phyloP scores from a whole-genome alignment of 1,140 invertebrate genomes.

The Phymastichus coffea region DNA sequence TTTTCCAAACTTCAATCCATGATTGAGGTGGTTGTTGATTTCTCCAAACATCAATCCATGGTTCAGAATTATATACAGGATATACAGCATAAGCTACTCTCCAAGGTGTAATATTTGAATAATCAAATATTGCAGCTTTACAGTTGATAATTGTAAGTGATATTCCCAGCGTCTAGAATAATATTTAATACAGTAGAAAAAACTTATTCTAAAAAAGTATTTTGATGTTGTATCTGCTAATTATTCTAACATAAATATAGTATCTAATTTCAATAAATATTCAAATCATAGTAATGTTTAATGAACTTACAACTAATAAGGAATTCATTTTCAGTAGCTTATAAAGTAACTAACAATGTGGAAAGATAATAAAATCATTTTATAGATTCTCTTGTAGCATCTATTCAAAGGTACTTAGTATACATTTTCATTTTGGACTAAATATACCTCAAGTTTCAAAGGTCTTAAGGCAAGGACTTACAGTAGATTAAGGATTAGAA shows the following conservation, averaged over 20 bases:
- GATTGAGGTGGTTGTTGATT: too few relatives aligned
- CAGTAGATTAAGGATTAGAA: too few relatives aligned
- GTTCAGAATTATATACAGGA: constrained; percentile 32
- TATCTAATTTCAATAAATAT: too few relatives aligned
- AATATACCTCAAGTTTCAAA: constrained; percentile 26
- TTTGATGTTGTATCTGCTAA: too few relatives aligned
- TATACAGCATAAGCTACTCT: constrained; percentile 28
- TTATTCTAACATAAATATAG: too few relatives aligned
- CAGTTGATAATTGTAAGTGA: constrained; percentile 6
- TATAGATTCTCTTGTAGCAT: constrained; percentile 12
- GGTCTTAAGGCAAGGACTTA: not conserved
- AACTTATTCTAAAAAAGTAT: constrained; percentile 1
- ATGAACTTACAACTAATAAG: constrained; percentile 27
- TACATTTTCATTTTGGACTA: constrained; percentile 27
- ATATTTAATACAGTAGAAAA: not conserved
- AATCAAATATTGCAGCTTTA: constrained; percentile 22
- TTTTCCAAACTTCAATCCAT: constrained; percentile 26
- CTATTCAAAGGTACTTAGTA: constrained; percentile 2
- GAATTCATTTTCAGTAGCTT: constrained; percentile 26
- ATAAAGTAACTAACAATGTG: not conserved
- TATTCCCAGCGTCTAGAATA: not conserved
- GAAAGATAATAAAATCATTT: constrained; percentile 4
- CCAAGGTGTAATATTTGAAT: constrained; percentile 25
- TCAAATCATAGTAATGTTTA: constrained; percentile 3
- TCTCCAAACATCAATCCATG: constrained; percentile 9